These are phyloP conservation scores for Megaceryle torquata DNA, from an alignment of 2,113 vertebrate genomes.

Conservation along the genomic window DNA sequence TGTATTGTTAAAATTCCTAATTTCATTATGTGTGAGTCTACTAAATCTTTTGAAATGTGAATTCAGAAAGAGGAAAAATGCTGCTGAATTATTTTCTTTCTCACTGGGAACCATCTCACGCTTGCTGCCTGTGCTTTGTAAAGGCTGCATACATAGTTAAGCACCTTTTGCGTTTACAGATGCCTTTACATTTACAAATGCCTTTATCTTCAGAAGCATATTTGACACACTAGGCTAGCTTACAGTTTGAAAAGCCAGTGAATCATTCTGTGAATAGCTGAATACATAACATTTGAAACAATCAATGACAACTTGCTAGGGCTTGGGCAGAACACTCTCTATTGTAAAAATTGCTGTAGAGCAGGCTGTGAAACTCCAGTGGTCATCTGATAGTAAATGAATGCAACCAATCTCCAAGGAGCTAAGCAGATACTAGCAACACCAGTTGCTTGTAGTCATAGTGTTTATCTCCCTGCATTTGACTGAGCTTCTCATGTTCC, in stretches of 20 bases:
- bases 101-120: not conserved
- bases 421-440: not conserved
- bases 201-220: constrained; percentile 63
- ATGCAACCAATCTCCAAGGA: constrained; percentile 26
- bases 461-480: not conserved
- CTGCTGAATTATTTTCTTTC: constrained; percentile 37
- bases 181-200: constrained; percentile 56
- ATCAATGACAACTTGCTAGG: constrained; percentile 40
- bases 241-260: constrained; percentile 40
- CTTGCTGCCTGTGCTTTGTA: constrained; percentile 37
- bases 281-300: constrained; percentile 55
- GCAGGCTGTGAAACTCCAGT: not conserved
- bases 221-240: constrained; percentile 56
- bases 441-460: not conserved
- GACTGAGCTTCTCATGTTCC: not conserved
- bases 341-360: constrained; percentile 4
- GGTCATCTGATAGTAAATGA: constrained; percentile 18
- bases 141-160: constrained; percentile 47
- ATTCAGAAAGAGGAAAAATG: not conserved
- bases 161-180: constrained; percentile 26
- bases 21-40: not conserved
- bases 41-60: constrained; percentile 33
- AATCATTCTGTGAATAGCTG: constrained; percentile 45
- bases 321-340: not conserved
- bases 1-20: not conserved